Percentiles rank a stretch among this genome's conserved stretches.
Conservation (phyloP, 2,888 invertebrate genomes). For the Pseudococcus jackbeardsleyi region DNA sequence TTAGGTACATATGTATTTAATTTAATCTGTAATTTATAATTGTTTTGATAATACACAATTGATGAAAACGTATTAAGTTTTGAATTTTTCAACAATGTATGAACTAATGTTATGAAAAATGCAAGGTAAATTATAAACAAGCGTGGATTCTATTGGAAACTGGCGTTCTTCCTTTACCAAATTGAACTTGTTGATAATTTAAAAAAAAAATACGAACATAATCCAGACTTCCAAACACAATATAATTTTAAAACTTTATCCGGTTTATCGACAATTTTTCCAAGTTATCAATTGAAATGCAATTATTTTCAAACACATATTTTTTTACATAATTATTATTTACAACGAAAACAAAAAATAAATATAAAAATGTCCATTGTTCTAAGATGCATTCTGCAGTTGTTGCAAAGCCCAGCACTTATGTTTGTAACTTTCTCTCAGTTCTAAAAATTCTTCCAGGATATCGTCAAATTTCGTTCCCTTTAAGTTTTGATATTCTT, state of each 20-base stretch:
- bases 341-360: background rate
- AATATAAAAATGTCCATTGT: background rate
- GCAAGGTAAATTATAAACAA: background rate
- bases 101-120: too few species aligned
- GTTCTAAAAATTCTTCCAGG: slow-evolving; percentile 26
- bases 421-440: slow-evolving; percentile 57
- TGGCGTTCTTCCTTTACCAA: background rate
- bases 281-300: background rate
- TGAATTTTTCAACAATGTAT: too few species aligned
- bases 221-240: background rate
- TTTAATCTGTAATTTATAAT: background rate
- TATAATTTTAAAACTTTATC: background rate
- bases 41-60: too few species aligned
- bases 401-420: slow-evolving; percentile 62
- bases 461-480: slow-evolving; percentile 57
- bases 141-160: background rate
- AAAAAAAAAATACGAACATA: too few species aligned
- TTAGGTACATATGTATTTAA: too few species aligned
- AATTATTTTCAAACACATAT: background rate
- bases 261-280: too few species aligned
- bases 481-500: slow-evolving; percentile 28
- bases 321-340: background rate
- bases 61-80: too few species aligned
- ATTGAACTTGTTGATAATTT: too few species aligned
- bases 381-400: background rate